Conservation (phyloP, 2,113 vertebrate species). For the Neolamprologus sp. region DNA sequence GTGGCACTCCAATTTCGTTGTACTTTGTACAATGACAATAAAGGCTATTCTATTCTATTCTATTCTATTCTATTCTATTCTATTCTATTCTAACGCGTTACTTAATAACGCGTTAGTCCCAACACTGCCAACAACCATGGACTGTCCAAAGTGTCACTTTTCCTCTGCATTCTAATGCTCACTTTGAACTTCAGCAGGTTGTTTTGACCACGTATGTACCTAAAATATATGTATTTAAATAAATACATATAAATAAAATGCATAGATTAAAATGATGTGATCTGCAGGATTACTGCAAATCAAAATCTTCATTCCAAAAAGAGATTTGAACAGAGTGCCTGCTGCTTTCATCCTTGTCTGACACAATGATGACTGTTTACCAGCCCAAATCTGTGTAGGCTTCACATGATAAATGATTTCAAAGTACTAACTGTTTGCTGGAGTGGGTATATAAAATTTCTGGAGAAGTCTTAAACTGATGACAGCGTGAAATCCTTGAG, state of each 20-base stretch:
- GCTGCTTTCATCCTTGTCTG: not conserved
- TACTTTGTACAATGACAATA: too few relatives aligned
- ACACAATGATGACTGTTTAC: not conserved
- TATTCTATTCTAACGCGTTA: rapidly evolving
- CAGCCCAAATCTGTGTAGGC: conserved; percentile 1
- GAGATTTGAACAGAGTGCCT: not conserved
- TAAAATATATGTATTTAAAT: not conserved
- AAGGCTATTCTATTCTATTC: too few relatives aligned
- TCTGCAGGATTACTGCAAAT: conserved; percentile 21
- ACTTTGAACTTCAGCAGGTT: not conserved
- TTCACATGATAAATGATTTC: not conserved
- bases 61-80: too few relatives aligned
- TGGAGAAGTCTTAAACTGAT: not conserved
- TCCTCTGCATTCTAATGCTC: not conserved
- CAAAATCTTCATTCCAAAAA: not conserved
- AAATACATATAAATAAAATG: not conserved
- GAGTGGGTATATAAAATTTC: not conserved
- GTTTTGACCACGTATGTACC: not conserved
- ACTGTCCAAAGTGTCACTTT: not conserved
- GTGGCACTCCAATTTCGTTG: too few relatives aligned
- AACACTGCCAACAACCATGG: not conserved
- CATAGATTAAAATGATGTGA: not conserved
- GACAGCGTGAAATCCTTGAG: not conserved
- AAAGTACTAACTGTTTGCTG: not conserved
- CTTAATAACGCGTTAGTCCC: too few relatives aligned